phyloP scores from a whole-genome alignment of 2,113 vertebrate species.

The Riparia riparia region DNA sequence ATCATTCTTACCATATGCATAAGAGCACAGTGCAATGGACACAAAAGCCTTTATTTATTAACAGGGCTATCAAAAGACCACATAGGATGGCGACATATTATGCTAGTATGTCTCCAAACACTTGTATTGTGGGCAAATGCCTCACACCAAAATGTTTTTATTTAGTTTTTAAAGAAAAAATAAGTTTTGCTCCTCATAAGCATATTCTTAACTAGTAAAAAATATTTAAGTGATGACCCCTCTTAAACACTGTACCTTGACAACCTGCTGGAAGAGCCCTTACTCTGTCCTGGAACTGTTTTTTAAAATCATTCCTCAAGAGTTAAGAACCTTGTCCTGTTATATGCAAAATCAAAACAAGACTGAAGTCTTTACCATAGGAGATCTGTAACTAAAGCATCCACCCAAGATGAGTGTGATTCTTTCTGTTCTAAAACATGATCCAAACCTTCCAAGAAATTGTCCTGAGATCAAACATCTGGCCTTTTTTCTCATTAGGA shows the following conservation, averaged over 20 bases:
- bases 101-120: background rate
- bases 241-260: background rate
- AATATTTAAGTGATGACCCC: background rate
- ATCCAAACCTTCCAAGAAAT: background rate
- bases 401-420: background rate
- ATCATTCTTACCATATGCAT: accelerated
- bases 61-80: background rate
- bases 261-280: background rate
- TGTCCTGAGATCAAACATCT: background rate
- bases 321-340: background rate
- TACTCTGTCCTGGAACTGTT: background rate
- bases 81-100: background rate
- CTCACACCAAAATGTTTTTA: background rate
- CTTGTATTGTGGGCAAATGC: background rate
- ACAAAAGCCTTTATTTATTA: background rate
- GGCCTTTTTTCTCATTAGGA: background rate
- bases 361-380: background rate
- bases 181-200: background rate
- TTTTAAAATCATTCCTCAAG: background rate
- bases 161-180: background rate
- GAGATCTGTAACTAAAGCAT: background rate
- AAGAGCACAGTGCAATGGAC: background rate
- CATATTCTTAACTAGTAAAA: background rate
- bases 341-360: background rate
- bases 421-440: background rate